Base-by-base conservation (phyloP, 2,113 vertebrate species). In the Hippoglossus stenolepis region DNA sequence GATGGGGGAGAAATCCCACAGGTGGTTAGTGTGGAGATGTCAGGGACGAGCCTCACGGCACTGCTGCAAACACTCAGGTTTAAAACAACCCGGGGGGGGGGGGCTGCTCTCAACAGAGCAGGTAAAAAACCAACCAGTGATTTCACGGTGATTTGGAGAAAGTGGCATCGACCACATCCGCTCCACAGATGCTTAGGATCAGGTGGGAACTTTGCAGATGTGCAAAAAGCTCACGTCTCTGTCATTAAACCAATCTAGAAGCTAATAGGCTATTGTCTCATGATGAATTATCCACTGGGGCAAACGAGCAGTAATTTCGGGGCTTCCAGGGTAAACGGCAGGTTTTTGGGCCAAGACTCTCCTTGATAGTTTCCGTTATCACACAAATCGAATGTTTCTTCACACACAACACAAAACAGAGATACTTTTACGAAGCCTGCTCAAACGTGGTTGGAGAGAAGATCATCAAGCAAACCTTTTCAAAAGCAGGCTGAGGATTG, bases 1-100 rank as follows among this genome's bases (percentile, higher is more conserved):
- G 62, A 67, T 1, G 47, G 73, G 56, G 9, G 40, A 47, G 70
- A 70, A 75, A 73, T 74, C 77, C 72, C 57, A 57, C 87, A 85
- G 90, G 62, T 86, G 79, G 35, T 84, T 73, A 13, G 73, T 66
- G 73, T 66, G 83, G 84, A 88, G 74, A 84, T 56, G 69, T 79
- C 73, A 73, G 59, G 64, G 72, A 82, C 28, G 11, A 81, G 67
- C 38, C 2, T 73, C 49, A 17, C 70, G 58, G 18, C 21, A 4
- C 51, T 20, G 49, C 63, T 40, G 14, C 45, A n/a, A 28, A 51
- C 21, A 21, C 20, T 45, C 28, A 23, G 23, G 31, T 58, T 5
- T 18, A 40, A 56, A 18, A 49, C 45, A 15, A 18, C 11, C 43
- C 3, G 28, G 28, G 28, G 6, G 28, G 9, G 40, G 43, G 43